Evolutionary conservation across 2,888 invertebrate genomes (phyloP), one percentile per base, ranked within the genome.

Genomic region (Clepsis dumicolana): DNA sequence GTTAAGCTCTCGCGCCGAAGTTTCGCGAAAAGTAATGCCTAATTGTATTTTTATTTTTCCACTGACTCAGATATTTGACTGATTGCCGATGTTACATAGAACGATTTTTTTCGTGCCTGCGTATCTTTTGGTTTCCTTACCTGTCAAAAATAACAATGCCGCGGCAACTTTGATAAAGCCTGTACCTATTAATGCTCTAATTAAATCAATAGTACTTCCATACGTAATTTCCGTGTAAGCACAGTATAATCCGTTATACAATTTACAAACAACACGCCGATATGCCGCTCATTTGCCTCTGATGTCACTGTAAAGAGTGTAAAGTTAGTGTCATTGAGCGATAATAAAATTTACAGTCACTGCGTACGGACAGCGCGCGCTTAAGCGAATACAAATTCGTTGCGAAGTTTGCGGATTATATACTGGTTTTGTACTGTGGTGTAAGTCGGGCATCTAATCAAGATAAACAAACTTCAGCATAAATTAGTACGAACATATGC

Each of bases 121-220:
- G n/a, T n/a, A n/a, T n/a, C n/a, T n/a, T 2, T 44, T 16, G 4
- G 41, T 41, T 44, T 44, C 41, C 5, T 44, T 38, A 16, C 41
- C 16, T 44, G 16, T 18, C 41, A 2, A 44, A 8, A 16, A 16
- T 7, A 41, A 41, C 41, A 41, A 41, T 44, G 8, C 18, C 0
- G 16, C 18, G 41, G 41, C 18, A 16, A 44, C 41, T 44, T 44
- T 44, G 16, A 44, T 8, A 18, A 16, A 44, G 41, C 41, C 16
- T 44, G 7, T 16, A n/a, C n/a, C n/a, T n/a, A 16, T 44, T 44
- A 44, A 44, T 44, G 41, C 16, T 44, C 41, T 44, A 44, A 44
- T 44, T 44, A 44, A 44, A 44, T 44, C 41, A 44, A 44, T 44
- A 44, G 41, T 18, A 8, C 41, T n/a, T 41, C 41, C 41, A 41